A percentile compares a stretch with the other conserved stretches of the same genome.
These are phyloP conservation scores for Camponotus floridanus DNA, from an alignment of 1,140 invertebrate genomes.

Conservation along the genomic window DNA sequence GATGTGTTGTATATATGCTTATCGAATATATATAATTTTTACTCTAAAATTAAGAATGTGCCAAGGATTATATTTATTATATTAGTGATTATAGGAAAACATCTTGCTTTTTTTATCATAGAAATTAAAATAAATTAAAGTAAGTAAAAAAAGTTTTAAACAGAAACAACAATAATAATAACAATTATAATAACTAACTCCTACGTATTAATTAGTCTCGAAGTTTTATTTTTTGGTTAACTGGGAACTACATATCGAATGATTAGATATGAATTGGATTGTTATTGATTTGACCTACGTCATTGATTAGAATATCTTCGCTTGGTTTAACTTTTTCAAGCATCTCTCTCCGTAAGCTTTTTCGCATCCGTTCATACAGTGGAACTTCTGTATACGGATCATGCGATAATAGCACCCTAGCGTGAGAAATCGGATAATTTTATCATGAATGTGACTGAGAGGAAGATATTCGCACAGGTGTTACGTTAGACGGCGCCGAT, in stretches of 20 bases:
- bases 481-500: constrained; percentile 90
- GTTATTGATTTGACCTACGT: neutral
- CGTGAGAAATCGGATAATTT: neutral
- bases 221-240: neutral
- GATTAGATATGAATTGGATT: neutral
- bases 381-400: neutral
- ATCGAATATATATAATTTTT: too few species aligned
- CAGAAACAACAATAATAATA: too few species aligned
- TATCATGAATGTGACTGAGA: neutral
- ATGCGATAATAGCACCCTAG: neutral
- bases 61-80: too few species aligned
- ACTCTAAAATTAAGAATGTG: too few species aligned
- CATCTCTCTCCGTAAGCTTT: neutral
- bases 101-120: too few species aligned
- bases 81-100: too few species aligned
- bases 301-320: neutral
- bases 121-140: too few species aligned
- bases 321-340: neutral
- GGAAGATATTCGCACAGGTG: constrained; percentile 80
- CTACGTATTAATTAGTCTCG: neutral
- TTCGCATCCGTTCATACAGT: neutral
- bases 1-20: too few species aligned
- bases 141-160: too few species aligned
- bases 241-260: neutral
- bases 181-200: too few species aligned